phyloP scores from a whole-genome alignment of 2,113 vertebrate species.

The Cricetomys ansorgei region DNA sequence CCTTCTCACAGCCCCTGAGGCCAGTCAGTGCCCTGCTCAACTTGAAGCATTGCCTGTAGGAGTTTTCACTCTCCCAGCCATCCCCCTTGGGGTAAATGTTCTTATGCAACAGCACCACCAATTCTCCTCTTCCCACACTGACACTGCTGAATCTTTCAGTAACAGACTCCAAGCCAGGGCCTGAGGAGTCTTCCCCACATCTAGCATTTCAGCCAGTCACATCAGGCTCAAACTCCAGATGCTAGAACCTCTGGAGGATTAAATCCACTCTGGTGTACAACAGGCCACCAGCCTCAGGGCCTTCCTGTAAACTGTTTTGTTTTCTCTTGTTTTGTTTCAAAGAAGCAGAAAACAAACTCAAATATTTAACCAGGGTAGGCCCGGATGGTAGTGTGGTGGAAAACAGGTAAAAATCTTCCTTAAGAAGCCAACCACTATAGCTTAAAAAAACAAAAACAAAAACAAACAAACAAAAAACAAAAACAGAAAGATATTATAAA shows the following conservation, averaged over 20 bases:
- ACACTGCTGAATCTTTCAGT: background rate
- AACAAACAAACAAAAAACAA: too few relatives aligned
- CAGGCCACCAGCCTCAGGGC: background rate
- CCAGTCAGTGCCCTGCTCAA: background rate
- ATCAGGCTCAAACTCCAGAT: background rate
- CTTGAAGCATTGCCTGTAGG: background rate
- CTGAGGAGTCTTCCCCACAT: background rate
- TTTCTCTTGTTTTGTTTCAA: conserved; percentile 43
- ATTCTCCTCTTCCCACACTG: background rate
- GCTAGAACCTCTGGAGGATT: background rate
- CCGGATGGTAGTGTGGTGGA: background rate
- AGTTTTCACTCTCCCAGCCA: background rate
- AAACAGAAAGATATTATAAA: background rate
- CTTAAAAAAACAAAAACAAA: too few relatives aligned
- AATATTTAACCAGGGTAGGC: background rate
- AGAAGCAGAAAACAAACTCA: conserved; percentile 20
- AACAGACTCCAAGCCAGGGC: conserved; percentile 20
- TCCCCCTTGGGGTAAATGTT: background rate
- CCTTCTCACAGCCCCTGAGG: conserved; percentile 13
- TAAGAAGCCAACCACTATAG: background rate
- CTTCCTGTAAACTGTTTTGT: background rate
- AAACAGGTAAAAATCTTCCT: background rate
- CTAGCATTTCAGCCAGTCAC: background rate
- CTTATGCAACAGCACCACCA: background rate
- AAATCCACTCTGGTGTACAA: background rate